phyloP scores from a whole-genome alignment of 2,797 vertebrate species.

The Poeciliopsis presidionis region DNA sequence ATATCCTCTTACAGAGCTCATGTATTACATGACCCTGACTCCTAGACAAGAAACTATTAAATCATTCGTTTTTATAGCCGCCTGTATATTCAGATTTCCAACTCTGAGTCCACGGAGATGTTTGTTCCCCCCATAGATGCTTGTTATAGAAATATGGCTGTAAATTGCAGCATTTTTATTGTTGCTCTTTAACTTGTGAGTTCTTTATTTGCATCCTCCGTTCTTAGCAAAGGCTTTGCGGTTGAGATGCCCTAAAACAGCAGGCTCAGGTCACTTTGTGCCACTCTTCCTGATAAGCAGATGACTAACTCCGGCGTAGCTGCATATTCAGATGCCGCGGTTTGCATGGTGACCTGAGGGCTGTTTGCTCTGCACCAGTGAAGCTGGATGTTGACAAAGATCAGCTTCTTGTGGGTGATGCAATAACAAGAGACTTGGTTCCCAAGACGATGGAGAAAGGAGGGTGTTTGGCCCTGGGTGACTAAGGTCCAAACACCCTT shows the following conservation, averaged over 20 bases:
- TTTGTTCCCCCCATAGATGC: not conserved
- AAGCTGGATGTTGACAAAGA: constrained; percentile 55
- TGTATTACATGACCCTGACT: not conserved
- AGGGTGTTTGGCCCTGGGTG: constrained; percentile 8
- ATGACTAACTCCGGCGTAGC: constrained; percentile 27
- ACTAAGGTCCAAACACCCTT: no score
- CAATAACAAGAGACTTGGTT: constrained; percentile 48
- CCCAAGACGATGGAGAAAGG: constrained; percentile 49
- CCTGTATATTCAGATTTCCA: not conserved
- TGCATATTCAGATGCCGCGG: constrained; percentile 22
- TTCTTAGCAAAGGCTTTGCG: not conserved
- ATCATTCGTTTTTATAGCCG: not conserved
- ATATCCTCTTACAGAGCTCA: constrained; percentile 10
- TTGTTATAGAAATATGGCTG: not conserved
- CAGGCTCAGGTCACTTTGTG: constrained; percentile 30
- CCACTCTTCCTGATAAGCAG: constrained; percentile 48
- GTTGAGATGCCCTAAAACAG: constrained; percentile 22
- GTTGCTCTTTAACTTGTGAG: not conserved
- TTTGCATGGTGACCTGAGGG: constrained; percentile 56
- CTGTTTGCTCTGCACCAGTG: constrained; percentile 56
- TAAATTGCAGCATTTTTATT: not conserved
- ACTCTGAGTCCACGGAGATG: not conserved
- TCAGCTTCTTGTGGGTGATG: constrained; percentile 49
- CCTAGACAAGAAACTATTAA: not conserved
- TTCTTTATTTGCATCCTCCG: not conserved